Percentiles rank a stretch among this genome's conserved stretches.
phyloP scores from a whole-genome alignment of 2,797 vertebrate species.

The Caiman crocodilus region DNA sequence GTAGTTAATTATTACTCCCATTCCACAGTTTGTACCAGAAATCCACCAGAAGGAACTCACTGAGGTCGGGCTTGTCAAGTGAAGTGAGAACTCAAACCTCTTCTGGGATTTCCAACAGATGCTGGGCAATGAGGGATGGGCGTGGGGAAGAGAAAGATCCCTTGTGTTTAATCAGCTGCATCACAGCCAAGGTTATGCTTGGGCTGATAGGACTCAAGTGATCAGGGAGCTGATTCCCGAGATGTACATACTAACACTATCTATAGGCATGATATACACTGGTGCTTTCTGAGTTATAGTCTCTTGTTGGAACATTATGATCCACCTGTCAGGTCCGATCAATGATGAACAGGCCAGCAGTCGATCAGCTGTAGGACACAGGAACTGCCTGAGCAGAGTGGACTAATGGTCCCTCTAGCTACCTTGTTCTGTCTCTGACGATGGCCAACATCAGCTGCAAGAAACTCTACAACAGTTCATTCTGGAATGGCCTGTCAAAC shows the following conservation, averaged over 20 bases:
- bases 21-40: neutral
- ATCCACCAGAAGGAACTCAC: neutral
- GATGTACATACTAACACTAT: neutral
- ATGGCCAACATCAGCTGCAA: neutral
- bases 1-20: constrained; percentile 68
- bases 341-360: neutral
- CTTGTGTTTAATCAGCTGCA: neutral
- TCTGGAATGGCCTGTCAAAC: neutral
- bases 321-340: neutral
- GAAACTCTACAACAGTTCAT: neutral
- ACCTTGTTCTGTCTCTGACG: neutral
- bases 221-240: neutral
- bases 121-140: neutral
- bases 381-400: neutral
- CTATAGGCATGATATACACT: fast-evolving
- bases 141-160: neutral
- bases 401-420: neutral
- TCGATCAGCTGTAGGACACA: neutral
- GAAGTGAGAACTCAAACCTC: neutral
- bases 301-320: neutral
- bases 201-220: neutral
- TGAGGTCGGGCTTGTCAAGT: neutral
- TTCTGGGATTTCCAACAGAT: neutral
- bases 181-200: neutral
- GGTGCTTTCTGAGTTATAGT: neutral